Conservation (phyloP, 2,888 invertebrate genomes). For the Terebella lapidaria region DNA sequence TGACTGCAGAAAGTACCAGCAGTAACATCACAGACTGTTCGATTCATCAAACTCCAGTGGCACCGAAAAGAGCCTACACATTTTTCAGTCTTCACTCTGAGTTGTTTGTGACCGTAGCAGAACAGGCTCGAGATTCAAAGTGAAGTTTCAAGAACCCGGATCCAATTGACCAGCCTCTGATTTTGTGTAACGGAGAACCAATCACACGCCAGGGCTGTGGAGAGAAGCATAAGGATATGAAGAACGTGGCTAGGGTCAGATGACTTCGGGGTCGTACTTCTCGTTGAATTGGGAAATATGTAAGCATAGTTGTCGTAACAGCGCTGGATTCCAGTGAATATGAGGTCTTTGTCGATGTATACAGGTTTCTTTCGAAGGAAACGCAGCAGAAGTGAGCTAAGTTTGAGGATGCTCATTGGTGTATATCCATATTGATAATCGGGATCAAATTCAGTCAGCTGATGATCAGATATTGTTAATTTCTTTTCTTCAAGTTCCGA, state of each 20-base stretch:
- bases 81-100: too few relatives aligned
- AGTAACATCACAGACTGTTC: too few relatives aligned
- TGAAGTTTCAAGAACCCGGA: too few relatives aligned
- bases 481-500: conserved; percentile 35
- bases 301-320: conserved; percentile 40
- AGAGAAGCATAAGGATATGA: conserved; percentile 47
- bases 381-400: conserved; percentile 37
- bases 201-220: conserved; percentile 45
- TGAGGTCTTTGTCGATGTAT: conserved; percentile 35
- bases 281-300: conserved; percentile 17
- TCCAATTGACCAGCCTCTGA: conserved; percentile 36
- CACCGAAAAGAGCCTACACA: too few relatives aligned
- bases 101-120: too few relatives aligned
- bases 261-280: not conserved
- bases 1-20: too few relatives aligned
- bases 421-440: conserved; percentile 40
- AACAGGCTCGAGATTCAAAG: too few relatives aligned
- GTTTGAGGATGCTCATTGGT: conserved; percentile 35
- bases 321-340: conserved; percentile 35
- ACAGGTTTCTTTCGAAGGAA: conserved; percentile 36
- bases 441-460: conserved; percentile 34
- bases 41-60: too few relatives aligned
- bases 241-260: conserved; percentile 29
- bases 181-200: conserved; percentile 42
- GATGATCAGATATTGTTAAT: conserved; percentile 29